A percentile compares a stretch with the other conserved stretches of the same genome.
Conservation (phyloP, 2,888 invertebrate genomes). For the Catocala nupta region DNA sequence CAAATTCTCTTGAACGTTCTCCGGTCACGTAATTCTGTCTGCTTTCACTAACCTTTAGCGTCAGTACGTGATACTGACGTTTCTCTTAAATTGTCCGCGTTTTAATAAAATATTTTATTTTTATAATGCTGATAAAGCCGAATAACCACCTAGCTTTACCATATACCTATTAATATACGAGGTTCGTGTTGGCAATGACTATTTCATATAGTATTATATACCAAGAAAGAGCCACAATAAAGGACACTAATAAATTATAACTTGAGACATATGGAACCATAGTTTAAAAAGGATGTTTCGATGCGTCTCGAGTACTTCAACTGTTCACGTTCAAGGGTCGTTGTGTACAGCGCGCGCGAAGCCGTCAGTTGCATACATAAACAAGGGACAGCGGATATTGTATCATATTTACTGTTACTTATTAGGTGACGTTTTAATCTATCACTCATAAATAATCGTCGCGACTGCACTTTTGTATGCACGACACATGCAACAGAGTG, state of each 20-base stretch:
- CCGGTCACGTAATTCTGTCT: conserved; percentile 60
- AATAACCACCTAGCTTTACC: too few relatives aligned
- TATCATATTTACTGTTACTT: conserved; percentile 24
- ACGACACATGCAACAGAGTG: conserved; percentile 21
- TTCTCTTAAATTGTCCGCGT: conserved; percentile 28
- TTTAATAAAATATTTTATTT: neutral
- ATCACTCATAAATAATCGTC: conserved; percentile 15
- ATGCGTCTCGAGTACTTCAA: conserved; percentile 24
- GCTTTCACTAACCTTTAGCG: conserved; percentile 58
- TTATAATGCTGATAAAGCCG: too few relatives aligned
- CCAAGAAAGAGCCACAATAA: neutral
- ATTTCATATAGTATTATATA: too few relatives aligned
- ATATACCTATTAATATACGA: too few relatives aligned
- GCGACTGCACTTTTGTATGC: conserved; percentile 12
- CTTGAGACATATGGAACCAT: neutral
- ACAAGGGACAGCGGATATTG: conserved; percentile 14
- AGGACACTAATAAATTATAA: conserved; percentile 2
- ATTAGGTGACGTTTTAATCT: conserved; percentile 31
- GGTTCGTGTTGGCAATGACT: too few relatives aligned
- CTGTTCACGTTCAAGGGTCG: conserved; percentile 22
- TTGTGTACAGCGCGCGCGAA: conserved; percentile 8
- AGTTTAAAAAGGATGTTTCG: conserved; percentile 24
- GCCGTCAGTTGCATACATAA: conserved; percentile 15
- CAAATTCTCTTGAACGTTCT: conserved; percentile 59
- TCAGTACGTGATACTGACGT: conserved; percentile 44